These are phyloP conservation scores for Scortum barcoo DNA, from an alignment of 2,113 vertebrate species.

Conservation along the genomic window DNA sequence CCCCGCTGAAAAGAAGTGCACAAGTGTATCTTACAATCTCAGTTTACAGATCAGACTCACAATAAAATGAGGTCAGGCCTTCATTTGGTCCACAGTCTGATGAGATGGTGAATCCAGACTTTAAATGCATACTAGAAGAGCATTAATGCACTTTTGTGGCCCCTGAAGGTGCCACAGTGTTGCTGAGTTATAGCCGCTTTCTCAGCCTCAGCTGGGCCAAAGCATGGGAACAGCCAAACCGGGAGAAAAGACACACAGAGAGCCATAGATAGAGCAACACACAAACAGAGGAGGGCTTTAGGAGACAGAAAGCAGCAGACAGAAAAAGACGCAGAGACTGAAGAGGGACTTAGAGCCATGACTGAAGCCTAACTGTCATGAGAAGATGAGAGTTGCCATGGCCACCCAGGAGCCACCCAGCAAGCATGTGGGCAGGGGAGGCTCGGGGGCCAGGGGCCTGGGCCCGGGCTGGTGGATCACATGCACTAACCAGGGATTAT, in stretches of 20 bases:
- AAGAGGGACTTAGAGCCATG: slow-evolving; percentile 78
- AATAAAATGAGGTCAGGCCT: slow-evolving; percentile 74
- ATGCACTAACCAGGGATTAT: slow-evolving; percentile 89
- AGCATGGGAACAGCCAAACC: slow-evolving; percentile 62
- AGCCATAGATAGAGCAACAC: slow-evolving; percentile 51
- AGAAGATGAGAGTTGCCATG: slow-evolving; percentile 85
- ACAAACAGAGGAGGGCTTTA: slow-evolving; percentile 72
- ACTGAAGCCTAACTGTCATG: slow-evolving; percentile 82
- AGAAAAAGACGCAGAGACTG: slow-evolving; percentile 74
- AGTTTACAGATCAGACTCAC: slow-evolving; percentile 65
- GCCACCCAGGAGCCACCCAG: slow-evolving; percentile 81
- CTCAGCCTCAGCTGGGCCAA: slow-evolving; percentile 41
- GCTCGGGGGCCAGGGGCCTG: slow-evolving; percentile 59
- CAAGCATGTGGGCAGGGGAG: slow-evolving; percentile 78
- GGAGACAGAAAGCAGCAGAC: slow-evolving; percentile 63
- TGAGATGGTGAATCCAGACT: slow-evolving; percentile 22
- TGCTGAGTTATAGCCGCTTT: slow-evolving; percentile 41
- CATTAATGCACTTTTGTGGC: slow-evolving; percentile 42
- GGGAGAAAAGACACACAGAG: slow-evolving; percentile 63
- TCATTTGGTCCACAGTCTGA: slow-evolving; percentile 45
- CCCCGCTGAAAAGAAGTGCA: slow-evolving; percentile 61
- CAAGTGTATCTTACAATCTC: slow-evolving; percentile 77
- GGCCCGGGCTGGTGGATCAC: slow-evolving; percentile 75
- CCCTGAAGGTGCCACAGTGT: slow-evolving; percentile 30
- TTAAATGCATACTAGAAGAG: slow-evolving; percentile 49